These are phyloP conservation scores for Actinia equina DNA, from an alignment of 64 coral and sea anemone species.

Conservation along the genomic window DNA sequence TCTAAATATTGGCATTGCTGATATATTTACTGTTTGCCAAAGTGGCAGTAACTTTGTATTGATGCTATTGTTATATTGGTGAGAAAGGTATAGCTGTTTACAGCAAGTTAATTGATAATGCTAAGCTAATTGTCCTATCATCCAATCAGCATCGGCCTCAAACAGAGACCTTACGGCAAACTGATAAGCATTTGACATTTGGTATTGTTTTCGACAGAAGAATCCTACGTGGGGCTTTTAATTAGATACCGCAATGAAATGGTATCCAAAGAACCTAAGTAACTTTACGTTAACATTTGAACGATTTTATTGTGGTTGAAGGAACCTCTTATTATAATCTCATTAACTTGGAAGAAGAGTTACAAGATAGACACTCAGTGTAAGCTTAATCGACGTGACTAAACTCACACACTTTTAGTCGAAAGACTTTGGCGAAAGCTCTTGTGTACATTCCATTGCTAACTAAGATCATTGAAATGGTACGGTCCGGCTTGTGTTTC, in stretches of 20 bases:
- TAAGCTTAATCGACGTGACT: not conserved
- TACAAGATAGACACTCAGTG: not conserved
- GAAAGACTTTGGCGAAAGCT: not conserved
- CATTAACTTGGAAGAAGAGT: not conserved
- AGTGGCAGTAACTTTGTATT: not conserved
- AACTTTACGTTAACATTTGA: conserved; percentile 10
- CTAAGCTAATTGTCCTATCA: not conserved
- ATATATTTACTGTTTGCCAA: not conserved
- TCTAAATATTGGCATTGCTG: not conserved
- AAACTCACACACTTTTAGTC: not conserved
- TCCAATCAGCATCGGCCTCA: not conserved
- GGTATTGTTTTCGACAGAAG: conserved; percentile 1
- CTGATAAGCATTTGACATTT: conserved; percentile 15
- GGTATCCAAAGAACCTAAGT: conserved; percentile 1
- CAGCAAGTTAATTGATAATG: conserved; percentile 9
- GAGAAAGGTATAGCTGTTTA: conserved; percentile 3
- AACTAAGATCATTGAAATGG: conserved; percentile 6
- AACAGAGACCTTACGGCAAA: conserved; percentile 5
- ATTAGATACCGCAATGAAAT: conserved; percentile 13
- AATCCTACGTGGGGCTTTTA: conserved; percentile 4
- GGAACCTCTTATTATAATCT: not conserved
- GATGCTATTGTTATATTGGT: not conserved
- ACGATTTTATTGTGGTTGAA: not conserved
- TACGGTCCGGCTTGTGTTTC: not conserved
- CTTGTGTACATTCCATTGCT: conserved; percentile 38